Evolutionary conservation across 1,140 invertebrate genomes (phyloP).

Genomic region (Orchestia grillus): DNA sequence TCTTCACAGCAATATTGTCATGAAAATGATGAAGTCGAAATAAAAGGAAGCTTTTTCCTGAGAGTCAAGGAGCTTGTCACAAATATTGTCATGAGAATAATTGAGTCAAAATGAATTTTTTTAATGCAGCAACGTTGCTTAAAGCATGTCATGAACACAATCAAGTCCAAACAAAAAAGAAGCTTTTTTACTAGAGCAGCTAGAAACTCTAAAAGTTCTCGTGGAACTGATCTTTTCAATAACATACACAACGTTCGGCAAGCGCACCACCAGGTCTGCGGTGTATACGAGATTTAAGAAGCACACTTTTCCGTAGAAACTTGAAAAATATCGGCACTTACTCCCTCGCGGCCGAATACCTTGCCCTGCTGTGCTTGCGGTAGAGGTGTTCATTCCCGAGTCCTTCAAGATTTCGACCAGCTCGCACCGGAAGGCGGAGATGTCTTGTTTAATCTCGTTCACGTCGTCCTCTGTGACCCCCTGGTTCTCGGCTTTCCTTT

Average conservation of each 20-base stretch:
- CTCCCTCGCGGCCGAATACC: slow-evolving; percentile 67
- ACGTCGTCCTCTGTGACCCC: slow-evolving; percentile 99
- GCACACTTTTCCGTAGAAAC: slow-evolving; percentile 11
- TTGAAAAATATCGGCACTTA: slow-evolving; percentile 60
- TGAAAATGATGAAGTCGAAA: neutral
- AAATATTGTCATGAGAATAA: too few species aligned
- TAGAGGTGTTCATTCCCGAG: slow-evolving; percentile 91
- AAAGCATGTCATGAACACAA: too few species aligned
- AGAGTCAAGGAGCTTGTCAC: too few species aligned
- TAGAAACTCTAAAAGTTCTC: too few species aligned
- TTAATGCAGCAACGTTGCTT: too few species aligned
- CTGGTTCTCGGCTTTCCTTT: slow-evolving; percentile 91
- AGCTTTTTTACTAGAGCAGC: too few species aligned
- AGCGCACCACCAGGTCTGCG: slow-evolving; percentile 6
- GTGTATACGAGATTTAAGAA: slow-evolving; percentile 1
- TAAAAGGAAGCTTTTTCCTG: too few species aligned
- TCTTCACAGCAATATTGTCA: neutral
- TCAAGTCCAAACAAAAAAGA: too few species aligned
- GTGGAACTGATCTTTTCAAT: neutral
- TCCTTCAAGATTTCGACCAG: slow-evolving; percentile 95
- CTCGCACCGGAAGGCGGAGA: slow-evolving; percentile 94
- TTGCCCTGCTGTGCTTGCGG: slow-evolving; percentile 74
- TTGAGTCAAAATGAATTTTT: too few species aligned
- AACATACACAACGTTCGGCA: neutral
- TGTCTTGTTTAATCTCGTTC: slow-evolving; percentile 99